phyloP scores from a whole-genome alignment of 1,140 invertebrate species.

The Macrostomum lignano region DNA sequence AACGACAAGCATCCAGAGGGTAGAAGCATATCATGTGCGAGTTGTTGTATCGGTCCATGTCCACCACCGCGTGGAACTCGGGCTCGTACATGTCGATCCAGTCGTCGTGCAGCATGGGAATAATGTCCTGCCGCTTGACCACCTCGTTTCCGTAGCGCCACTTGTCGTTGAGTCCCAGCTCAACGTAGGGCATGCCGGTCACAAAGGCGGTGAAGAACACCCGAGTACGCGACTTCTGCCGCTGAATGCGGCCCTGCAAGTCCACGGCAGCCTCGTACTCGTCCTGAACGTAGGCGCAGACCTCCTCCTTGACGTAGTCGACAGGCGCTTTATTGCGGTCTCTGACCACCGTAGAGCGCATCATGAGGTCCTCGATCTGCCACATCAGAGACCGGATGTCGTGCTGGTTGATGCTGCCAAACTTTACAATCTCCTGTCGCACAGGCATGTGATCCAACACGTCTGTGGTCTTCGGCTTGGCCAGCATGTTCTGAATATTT shows the following conservation, averaged over 20 bases:
- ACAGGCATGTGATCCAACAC: constrained; percentile 5
- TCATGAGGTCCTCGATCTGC: constrained; percentile 2
- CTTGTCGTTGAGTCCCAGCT: constrained; percentile 6
- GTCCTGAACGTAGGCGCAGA: constrained; percentile 4
- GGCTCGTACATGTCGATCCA: constrained; percentile 82
- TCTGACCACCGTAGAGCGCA: neutral
- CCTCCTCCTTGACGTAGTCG: constrained; percentile 3
- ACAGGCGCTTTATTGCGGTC: no score
- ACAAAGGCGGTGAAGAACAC: constrained; percentile 5
- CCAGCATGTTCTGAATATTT: constrained; percentile 1
- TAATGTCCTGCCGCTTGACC: constrained; percentile 88
- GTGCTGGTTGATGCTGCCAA: constrained; percentile 3
- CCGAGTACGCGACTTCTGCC: constrained; percentile 3
- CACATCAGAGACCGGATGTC: constrained; percentile 1
- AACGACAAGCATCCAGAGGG: constrained; percentile 83
- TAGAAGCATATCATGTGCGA: constrained; percentile 75
- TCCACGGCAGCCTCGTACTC: constrained; percentile 1
- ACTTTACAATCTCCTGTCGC: constrained; percentile 2
- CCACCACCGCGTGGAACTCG: constrained; percentile 75
- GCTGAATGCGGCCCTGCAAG: neutral
- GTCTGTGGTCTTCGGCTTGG: constrained; percentile 4
- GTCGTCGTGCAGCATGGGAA: constrained; percentile 91
- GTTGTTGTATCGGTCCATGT: constrained; percentile 61
- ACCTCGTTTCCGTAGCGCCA: constrained; percentile 37
- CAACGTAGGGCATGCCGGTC: constrained; percentile 4